Evolutionary conservation across 2,888 invertebrate species (phyloP).

Genomic region (Auanema sp.): DNA sequence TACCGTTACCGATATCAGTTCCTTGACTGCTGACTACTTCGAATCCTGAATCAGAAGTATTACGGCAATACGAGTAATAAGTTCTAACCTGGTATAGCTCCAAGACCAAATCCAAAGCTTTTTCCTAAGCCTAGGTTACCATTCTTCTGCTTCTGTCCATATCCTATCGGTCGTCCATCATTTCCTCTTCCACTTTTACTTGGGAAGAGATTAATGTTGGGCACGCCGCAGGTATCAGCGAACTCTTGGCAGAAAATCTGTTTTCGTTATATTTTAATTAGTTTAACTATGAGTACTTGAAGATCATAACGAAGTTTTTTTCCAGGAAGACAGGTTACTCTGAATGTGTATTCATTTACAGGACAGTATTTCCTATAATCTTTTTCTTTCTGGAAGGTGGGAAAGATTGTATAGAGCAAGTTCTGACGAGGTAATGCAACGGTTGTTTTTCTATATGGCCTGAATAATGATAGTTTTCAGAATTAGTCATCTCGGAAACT

Average conservation of each 20-base stretch:
- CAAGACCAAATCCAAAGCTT: slow-evolving; percentile 52
- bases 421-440: slow-evolving; percentile 28
- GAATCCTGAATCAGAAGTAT: slow-evolving; percentile 31
- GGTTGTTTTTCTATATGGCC: slow-evolving; percentile 14
- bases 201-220: slow-evolving; percentile 50
- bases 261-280: background rate
- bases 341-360: slow-evolving; percentile 54
- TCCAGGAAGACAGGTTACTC: slow-evolving; percentile 53
- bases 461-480: background rate
- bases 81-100: slow-evolving; percentile 45
- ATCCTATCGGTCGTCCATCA: slow-evolving; percentile 52
- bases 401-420: slow-evolving; percentile 47
- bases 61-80: background rate
- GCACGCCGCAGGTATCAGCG: slow-evolving; percentile 54
- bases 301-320: slow-evolving; percentile 56
- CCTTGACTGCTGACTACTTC: slow-evolving; percentile 39
- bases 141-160: slow-evolving; percentile 59
- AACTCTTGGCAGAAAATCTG: slow-evolving; percentile 56
- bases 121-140: slow-evolving; percentile 53
- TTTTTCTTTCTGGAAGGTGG: slow-evolving; percentile 49
- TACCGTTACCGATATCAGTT: slow-evolving; percentile 47
- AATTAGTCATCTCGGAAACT: background rate
- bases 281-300: slow-evolving; percentile 23
- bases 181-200: slow-evolving; percentile 34
- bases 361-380: slow-evolving; percentile 51